phyloP scores from a whole-genome alignment of 2,113 vertebrate species.

The Cololabis saira region DNA sequence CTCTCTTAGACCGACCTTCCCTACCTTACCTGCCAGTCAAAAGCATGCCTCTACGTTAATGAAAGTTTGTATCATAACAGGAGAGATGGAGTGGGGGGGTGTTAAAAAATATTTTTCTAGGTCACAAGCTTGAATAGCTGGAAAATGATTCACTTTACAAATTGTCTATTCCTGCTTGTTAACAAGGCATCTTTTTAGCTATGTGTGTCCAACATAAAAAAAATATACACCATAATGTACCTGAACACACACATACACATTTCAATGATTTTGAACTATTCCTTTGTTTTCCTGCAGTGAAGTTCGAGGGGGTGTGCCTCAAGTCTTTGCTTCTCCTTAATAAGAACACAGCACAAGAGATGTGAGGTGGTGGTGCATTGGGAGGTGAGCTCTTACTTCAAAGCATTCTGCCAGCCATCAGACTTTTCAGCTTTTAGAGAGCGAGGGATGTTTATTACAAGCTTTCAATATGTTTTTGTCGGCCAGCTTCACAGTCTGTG shows the following conservation, averaged over 20 bases:
- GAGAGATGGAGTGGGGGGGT: constrained; percentile 2
- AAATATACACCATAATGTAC: not conserved
- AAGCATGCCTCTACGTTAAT: not conserved
- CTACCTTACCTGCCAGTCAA: constrained; percentile 39
- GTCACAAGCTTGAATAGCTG: constrained; percentile 31
- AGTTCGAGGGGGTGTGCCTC: constrained; percentile 23
- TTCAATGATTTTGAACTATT: constrained; percentile 25
- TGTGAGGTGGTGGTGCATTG: constrained; percentile 24
- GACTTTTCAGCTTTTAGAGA: constrained; percentile 40
- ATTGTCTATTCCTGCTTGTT: constrained; percentile 2
- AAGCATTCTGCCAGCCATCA: constrained; percentile 52
- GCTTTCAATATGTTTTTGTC: constrained; percentile 45
- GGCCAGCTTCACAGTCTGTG: constrained; percentile 1
- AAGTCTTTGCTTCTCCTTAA: constrained; percentile 51
- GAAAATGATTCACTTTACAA: constrained; percentile 24
- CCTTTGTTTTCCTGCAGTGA: constrained; percentile 7
- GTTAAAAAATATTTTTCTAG: constrained; percentile 60
- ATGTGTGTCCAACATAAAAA: constrained; percentile 22
- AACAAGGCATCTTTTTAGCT: constrained; percentile 10
- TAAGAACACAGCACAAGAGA: constrained; percentile 55
- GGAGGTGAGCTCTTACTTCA: constrained; percentile 55
- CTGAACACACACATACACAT: not conserved
- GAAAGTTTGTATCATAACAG: not conserved
- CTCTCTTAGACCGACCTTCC: constrained; percentile 58
- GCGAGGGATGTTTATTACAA: constrained; percentile 42